Evolutionary conservation across 2,888 invertebrate genomes (phyloP).

Genomic region (Conistra vaccinii): DNA sequence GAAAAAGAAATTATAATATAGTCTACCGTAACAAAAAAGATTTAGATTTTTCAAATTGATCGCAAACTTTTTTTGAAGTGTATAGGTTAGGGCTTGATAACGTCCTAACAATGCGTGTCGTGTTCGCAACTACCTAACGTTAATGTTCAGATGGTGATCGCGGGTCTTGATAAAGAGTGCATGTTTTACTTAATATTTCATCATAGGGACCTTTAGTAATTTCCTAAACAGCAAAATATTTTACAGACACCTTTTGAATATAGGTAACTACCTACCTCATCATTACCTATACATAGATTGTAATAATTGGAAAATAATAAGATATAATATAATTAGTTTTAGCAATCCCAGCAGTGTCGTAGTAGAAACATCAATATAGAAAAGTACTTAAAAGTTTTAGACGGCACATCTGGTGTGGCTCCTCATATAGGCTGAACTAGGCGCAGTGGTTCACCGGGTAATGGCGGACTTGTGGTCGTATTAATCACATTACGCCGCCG

Average conservation of each 20-base stretch:
- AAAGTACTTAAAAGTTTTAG: constrained; percentile 12
- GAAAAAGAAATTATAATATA: too few relatives aligned
- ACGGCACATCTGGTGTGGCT: constrained; percentile 42
- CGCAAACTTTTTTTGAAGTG: too few relatives aligned
- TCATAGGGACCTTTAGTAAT: neutral
- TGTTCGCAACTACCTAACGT: neutral
- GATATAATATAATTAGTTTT: neutral
- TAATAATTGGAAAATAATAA: constrained; percentile 1
- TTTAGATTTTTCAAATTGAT: too few relatives aligned
- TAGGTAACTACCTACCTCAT: neutral
- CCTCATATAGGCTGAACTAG: constrained; percentile 47
- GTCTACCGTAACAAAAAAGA: too few relatives aligned
- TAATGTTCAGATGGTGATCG: neutral
- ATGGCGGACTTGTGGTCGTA: constrained; percentile 85
- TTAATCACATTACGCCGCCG: constrained; percentile 86
- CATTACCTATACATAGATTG: neutral
- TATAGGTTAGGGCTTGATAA: too few relatives aligned
- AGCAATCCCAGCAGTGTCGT: neutral
- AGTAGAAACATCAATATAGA: neutral
- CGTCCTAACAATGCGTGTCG: neutral
- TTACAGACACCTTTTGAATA: neutral
- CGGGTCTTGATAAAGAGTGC: neutral
- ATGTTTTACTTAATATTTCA: neutral
- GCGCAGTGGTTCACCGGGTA: constrained; percentile 72
- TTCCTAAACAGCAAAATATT: neutral